Percentiles rank a stretch among this genome's conserved stretches.
Evolutionary conservation across 2,113 vertebrate genomes (phyloP).

Genomic region (Heptranchias perlo): DNA sequence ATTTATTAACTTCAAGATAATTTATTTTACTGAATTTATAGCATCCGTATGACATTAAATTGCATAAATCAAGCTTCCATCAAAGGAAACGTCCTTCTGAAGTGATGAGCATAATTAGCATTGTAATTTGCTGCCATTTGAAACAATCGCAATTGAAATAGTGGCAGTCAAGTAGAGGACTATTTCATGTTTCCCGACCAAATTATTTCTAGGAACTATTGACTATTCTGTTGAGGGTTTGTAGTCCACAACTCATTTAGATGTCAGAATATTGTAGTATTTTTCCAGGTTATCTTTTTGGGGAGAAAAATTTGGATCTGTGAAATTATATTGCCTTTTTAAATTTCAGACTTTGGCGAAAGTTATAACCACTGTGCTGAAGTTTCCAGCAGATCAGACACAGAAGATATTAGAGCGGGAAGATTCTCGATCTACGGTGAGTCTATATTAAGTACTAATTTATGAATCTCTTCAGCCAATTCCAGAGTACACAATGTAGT

Average conservation of each 20-base stretch:
- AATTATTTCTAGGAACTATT: background rate
- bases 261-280: constrained; percentile 38
- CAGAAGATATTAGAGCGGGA: constrained; percentile 92
- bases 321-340: constrained; percentile 37
- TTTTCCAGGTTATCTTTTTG: background rate
- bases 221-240: background rate
- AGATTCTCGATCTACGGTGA: constrained; percentile 76
- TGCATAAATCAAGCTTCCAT: background rate
- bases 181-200: background rate
- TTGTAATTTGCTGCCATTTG: background rate
- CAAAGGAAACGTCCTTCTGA: background rate
- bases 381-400: constrained; percentile 85
- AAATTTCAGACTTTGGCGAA: constrained; percentile 89
- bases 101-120: background rate
- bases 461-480: background rate
- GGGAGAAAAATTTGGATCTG: background rate
- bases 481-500: background rate
- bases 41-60: background rate
- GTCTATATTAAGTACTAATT: constrained; percentile 40
- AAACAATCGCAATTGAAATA: background rate
- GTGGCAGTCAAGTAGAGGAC: background rate
- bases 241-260: constrained; percentile 29
- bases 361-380: constrained; percentile 91
- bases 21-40: background rate
- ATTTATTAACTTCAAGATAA: background rate